Evolutionary conservation across 2,888 invertebrate species (phyloP).

Genomic region (Hyles lineata): DNA sequence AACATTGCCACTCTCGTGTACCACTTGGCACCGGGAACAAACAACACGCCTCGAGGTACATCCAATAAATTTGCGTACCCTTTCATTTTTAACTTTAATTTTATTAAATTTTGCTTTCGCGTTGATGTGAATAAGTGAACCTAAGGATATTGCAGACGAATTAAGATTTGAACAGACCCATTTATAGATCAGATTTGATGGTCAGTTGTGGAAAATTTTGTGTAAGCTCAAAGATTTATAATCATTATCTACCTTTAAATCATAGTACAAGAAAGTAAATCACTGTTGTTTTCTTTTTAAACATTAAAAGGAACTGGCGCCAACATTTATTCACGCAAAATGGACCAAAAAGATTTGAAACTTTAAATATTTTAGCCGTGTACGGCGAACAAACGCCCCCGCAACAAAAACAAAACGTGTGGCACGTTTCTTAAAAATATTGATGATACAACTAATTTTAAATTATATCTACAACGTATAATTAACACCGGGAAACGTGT

Average conservation of each 20-base stretch:
- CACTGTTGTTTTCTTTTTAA: not conserved
- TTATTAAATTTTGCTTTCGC: constrained; percentile 1
- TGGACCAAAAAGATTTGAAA: not conserved
- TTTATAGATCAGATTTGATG: too few species aligned
- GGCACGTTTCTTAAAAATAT: constrained; percentile 48
- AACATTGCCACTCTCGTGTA: constrained; percentile 55
- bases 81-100: constrained; percentile 62
- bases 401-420: constrained; percentile 26
- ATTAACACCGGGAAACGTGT: constrained; percentile 74
- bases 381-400: constrained; percentile 12
- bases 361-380: not conserved
- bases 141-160: not conserved
- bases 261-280: not conserved
- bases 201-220: too few species aligned
- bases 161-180: too few species aligned
- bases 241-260: too few species aligned
- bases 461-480: constrained; percentile 75
- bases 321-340: not conserved
- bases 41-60: constrained; percentile 71
- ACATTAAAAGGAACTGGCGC: not conserved
- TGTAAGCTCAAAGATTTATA: too few species aligned
- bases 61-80: constrained; percentile 72
- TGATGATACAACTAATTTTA: constrained; percentile 56
- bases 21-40: constrained; percentile 65
- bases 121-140: not conserved